These are phyloP conservation scores for Alauda arvensis DNA, from an alignment of 2,797 vertebrate genomes.

Conservation along the genomic window DNA sequence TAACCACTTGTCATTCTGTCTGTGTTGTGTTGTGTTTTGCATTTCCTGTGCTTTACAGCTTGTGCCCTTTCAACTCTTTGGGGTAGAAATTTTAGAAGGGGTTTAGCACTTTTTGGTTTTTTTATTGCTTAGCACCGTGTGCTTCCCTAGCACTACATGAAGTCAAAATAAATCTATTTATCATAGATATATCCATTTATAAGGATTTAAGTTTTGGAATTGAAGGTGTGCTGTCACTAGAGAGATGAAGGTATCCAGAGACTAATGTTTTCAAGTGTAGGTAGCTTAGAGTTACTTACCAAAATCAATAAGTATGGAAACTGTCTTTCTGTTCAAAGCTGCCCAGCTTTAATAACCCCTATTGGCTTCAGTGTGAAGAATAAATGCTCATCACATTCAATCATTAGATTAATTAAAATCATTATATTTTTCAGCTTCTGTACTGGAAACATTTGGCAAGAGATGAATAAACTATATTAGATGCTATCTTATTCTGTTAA, in stretches of 20 bases:
- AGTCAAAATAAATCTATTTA: not conserved
- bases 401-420: constrained; percentile 48
- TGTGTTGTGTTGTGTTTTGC: constrained; percentile 58
- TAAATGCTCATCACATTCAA: not conserved
- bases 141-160: not conserved
- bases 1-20: constrained; percentile 49
- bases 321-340: not conserved
- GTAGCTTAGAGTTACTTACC: not conserved
- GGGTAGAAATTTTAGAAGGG: not conserved
- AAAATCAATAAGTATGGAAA: not conserved
- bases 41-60: constrained; percentile 47
- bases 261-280: not conserved
- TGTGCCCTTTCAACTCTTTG: constrained; percentile 23
- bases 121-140: not conserved
- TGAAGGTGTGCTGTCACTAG: not conserved
- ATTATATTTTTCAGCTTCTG: constrained; percentile 32
- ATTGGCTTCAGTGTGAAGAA: not conserved
- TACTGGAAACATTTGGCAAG: constrained; percentile 42
- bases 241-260: not conserved
- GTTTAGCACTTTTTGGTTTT: not conserved
- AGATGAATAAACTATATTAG: constrained; percentile 38
- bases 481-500: constrained; percentile 34
- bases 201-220: not conserved
- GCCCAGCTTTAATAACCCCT: not conserved
- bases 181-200: not conserved